A percentile compares a stretch with the other conserved stretches of the same genome.
Evolutionary conservation across 23 tunicate species (phyloP).

Genomic region (Phallusia fumigata): DNA sequence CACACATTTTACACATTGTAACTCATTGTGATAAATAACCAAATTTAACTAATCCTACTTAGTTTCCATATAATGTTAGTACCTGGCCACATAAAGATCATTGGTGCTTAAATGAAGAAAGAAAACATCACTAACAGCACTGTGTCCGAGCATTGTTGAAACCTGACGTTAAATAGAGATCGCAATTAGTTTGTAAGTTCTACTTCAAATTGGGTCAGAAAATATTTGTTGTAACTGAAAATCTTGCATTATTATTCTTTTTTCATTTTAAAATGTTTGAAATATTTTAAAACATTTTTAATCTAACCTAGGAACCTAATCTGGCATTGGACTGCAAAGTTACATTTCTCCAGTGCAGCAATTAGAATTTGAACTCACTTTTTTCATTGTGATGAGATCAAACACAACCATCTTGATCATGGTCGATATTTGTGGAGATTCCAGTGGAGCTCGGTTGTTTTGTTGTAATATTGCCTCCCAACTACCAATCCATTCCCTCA

Average conservation of each 20-base stretch:
- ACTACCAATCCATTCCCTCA: constrained; percentile 37
- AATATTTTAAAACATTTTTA: too few relatives aligned
- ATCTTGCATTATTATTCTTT: too few relatives aligned
- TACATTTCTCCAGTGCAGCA: too few relatives aligned
- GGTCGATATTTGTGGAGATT: constrained; percentile 30
- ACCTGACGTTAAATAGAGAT: too few relatives aligned
- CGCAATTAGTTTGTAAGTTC: too few relatives aligned
- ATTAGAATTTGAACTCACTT: constrained; percentile 15
- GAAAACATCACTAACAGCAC: constrained; percentile 61
- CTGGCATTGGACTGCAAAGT: too few relatives aligned
- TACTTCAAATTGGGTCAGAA: too few relatives aligned
- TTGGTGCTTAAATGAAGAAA: constrained; percentile 55
- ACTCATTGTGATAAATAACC: too few relatives aligned
- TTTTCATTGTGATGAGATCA: constrained; percentile 63
- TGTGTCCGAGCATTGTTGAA: constrained; percentile 39
- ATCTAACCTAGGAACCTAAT: too few relatives aligned
- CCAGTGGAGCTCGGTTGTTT: not conserved
- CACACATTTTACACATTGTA: too few relatives aligned
- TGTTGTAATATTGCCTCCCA: not conserved
- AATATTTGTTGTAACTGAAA: too few relatives aligned
- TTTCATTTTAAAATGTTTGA: too few relatives aligned
- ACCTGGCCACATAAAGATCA: constrained; percentile 72
- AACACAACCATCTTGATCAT: constrained; percentile 34
- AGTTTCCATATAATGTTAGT: not conserved
- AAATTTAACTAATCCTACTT: not conserved